phyloP scores from a whole-genome alignment of 92 coral and sea anemone species.

The Micromussa lordhowensis region DNA sequence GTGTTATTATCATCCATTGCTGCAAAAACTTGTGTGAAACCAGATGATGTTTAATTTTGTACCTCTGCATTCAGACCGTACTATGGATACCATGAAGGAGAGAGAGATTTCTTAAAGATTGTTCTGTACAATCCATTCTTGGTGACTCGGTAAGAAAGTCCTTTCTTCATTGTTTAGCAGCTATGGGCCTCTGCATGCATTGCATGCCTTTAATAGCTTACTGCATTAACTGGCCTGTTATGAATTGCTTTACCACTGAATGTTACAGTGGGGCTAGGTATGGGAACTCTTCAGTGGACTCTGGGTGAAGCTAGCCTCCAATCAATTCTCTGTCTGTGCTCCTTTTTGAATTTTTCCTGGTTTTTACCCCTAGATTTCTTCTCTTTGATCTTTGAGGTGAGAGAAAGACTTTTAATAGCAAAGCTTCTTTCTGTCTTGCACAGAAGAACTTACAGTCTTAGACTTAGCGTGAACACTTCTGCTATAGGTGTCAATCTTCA shows the following conservation, averaged over 20 bases:
- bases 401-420: not conserved
- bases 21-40: not conserved
- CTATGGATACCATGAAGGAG: constrained; percentile 96
- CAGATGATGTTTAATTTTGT: not conserved
- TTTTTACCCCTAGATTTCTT: not conserved
- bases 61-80: constrained; percentile 68
- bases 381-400: not conserved
- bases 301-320: no score
- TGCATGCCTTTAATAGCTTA: not conserved
- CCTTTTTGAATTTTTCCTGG: not conserved
- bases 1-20: no score
- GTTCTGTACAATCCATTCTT: constrained; percentile 87
- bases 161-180: not conserved
- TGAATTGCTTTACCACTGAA: no score
- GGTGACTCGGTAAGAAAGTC: constrained; percentile 74
- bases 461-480: no score
- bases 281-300: no score
- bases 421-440: not conserved
- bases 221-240: no score
- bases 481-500: no score
- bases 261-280: no score
- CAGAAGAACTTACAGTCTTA: no score
- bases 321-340: not conserved
- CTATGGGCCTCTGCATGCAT: not conserved
- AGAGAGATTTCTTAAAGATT: constrained; percentile 86